phyloP scores from a whole-genome alignment of 2,797 vertebrate species.

The Neostethus bicornis region DNA sequence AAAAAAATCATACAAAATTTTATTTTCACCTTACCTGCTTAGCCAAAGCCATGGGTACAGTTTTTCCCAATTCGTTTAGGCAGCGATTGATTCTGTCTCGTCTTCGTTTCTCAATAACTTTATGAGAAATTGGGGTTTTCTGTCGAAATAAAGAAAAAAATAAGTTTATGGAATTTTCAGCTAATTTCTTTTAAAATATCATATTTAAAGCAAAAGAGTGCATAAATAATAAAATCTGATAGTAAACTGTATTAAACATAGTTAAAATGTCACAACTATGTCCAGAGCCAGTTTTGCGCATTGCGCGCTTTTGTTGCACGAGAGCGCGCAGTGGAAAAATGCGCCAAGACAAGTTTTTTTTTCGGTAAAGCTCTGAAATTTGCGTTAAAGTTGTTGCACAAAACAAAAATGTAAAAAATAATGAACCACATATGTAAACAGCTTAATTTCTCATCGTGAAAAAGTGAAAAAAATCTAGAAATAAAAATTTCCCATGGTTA shows the following conservation, averaged over 20 bases:
- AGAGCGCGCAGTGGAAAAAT: conserved; percentile 43
- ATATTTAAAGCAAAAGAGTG: not conserved
- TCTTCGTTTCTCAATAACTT: conserved; percentile 95
- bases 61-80: conserved; percentile 91
- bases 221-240: not conserved
- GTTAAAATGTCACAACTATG: too few species aligned
- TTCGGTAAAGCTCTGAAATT: too few species aligned
- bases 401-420: too few species aligned
- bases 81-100: conserved; percentile 95
- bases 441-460: too few species aligned
- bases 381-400: too few species aligned
- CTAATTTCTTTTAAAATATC: too few species aligned
- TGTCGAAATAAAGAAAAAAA: conserved; percentile 75
- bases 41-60: conserved; percentile 93
- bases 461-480: too few species aligned
- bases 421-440: too few species aligned
- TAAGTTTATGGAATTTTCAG: too few species aligned
- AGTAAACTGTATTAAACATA: not conserved
- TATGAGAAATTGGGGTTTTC: conserved; percentile 94
- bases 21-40: conserved; percentile 86
- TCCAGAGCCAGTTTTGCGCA: conserved; percentile 31
- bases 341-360: conserved; percentile 3
- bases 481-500: conserved; percentile 15
- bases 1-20: not conserved
- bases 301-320: conserved; percentile 34